Percentiles rank a stretch among this genome's conserved stretches.
These are phyloP conservation scores for Palaemon carinicauda DNA, from an alignment of 1,140 invertebrate genomes.

Conservation along the genomic window DNA sequence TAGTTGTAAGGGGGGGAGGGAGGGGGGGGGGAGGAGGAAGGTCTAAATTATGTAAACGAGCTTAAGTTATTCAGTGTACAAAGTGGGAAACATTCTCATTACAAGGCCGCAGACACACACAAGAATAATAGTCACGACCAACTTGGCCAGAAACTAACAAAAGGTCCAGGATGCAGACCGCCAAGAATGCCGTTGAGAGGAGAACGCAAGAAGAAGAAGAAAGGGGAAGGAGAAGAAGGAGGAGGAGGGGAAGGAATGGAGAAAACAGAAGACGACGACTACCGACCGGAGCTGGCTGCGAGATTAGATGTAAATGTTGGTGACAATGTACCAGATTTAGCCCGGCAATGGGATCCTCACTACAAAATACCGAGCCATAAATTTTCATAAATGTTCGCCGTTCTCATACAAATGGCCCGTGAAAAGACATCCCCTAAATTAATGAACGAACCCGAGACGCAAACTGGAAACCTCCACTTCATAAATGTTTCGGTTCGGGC, in stretches of 20 bases:
- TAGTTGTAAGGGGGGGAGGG: background rate
- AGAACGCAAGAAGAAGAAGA: too few relatives aligned
- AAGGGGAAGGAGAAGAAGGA: background rate
- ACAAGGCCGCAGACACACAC: constrained; percentile 19
- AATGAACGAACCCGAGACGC: too few relatives aligned
- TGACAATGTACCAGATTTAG: background rate
- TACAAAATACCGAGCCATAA: too few relatives aligned
- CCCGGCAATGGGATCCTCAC: too few relatives aligned
- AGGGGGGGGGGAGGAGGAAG: background rate
- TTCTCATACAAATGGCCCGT: too few relatives aligned
- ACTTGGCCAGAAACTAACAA: background rate
- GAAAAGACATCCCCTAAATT: too few relatives aligned
- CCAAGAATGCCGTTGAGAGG: background rate
- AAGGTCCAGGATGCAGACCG: background rate
- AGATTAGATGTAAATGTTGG: background rate
- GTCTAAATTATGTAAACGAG: constrained; percentile 48
- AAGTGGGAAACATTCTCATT: constrained; percentile 45
- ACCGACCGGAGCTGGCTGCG: background rate
- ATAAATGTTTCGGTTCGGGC: too few relatives aligned
- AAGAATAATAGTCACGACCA: background rate
- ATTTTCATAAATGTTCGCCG: too few relatives aligned
- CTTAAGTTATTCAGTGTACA: constrained; percentile 34
- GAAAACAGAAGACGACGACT: background rate
- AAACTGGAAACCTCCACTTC: too few relatives aligned
- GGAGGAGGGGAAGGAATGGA: background rate